These are phyloP conservation scores for Coilia nasus DNA, from an alignment of 2,797 vertebrate genomes.

Conservation along the genomic window DNA sequence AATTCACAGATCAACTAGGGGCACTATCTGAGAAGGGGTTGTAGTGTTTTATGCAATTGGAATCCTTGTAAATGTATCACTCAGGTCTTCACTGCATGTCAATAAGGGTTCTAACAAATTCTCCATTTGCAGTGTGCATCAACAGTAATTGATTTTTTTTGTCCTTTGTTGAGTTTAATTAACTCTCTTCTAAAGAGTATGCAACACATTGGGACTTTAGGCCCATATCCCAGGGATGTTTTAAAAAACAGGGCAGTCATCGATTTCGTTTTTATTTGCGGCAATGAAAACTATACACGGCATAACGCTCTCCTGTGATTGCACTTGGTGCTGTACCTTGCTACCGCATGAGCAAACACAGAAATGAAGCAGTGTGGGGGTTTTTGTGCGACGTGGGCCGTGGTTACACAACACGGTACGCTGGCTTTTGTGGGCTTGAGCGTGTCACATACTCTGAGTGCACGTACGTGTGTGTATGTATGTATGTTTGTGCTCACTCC, in stretches of 20 bases:
- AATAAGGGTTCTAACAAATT: slow-evolving; percentile 48
- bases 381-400: not conserved
- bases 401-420: not conserved
- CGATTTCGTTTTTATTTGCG: slow-evolving; percentile 25
- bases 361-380: not conserved
- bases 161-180: slow-evolving; percentile 56
- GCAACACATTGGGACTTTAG: slow-evolving; percentile 36
- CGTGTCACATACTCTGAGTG: not conserved
- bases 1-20: not conserved
- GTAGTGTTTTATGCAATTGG: slow-evolving; percentile 28
- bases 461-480: not conserved
- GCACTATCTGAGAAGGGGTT: not conserved
- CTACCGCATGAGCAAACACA: not conserved
- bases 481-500: not conserved
- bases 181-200: slow-evolving; percentile 38
- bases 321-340: not conserved
- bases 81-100: slow-evolving; percentile 30
- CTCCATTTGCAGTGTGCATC: slow-evolving; percentile 50
- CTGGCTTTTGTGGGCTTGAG: not conserved
- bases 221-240: slow-evolving; percentile 30
- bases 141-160: slow-evolving; percentile 59
- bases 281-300: not conserved
- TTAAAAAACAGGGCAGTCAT: slow-evolving; percentile 29
- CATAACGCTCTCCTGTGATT: not conserved
- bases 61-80: slow-evolving; percentile 39